phyloP scores from a whole-genome alignment of 2,113 vertebrate species.

The Cygnus atratus region DNA sequence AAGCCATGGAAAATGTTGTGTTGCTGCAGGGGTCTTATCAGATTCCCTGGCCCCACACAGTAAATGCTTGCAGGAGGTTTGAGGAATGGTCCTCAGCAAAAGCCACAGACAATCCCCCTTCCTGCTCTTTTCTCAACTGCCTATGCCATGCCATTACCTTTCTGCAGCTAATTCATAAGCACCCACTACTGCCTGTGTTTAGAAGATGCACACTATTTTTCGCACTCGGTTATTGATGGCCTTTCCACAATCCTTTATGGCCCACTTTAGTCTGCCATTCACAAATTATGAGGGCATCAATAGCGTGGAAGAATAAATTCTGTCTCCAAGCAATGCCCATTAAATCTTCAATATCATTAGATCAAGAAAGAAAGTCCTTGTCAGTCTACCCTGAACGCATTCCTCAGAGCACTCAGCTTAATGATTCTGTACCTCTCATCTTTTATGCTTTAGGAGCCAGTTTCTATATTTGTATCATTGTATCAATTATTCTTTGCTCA shows the following conservation, averaged over 20 bases:
- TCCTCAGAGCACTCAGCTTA: background rate
- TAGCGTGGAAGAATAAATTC: slow-evolving; percentile 7
- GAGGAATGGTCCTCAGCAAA: background rate
- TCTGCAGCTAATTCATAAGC: slow-evolving; percentile 29
- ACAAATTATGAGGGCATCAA: slow-evolving; percentile 36
- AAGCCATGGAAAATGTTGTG: background rate
- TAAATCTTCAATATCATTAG: slow-evolving; percentile 32
- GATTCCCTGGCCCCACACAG: background rate
- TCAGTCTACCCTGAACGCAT: background rate
- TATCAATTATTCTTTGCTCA: background rate
- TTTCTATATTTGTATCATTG: background rate
- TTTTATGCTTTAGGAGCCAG: background rate
- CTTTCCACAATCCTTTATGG: slow-evolving; percentile 4
- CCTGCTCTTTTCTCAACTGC: background rate
- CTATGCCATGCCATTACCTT: background rate
- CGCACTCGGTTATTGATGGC: slow-evolving; percentile 31
- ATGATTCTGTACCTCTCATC: background rate
- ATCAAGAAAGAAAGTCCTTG: background rate
- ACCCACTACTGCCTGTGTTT: background rate
- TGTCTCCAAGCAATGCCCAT: slow-evolving; percentile 8
- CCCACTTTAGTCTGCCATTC: slow-evolving; percentile 28
- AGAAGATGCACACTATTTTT: slow-evolving; percentile 14
- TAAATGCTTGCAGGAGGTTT: background rate
- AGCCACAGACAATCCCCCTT: background rate
- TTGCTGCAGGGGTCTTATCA: background rate